These are phyloP conservation scores for Morone saxatilis DNA, from an alignment of 2,113 vertebrate species.

Conservation along the genomic window DNA sequence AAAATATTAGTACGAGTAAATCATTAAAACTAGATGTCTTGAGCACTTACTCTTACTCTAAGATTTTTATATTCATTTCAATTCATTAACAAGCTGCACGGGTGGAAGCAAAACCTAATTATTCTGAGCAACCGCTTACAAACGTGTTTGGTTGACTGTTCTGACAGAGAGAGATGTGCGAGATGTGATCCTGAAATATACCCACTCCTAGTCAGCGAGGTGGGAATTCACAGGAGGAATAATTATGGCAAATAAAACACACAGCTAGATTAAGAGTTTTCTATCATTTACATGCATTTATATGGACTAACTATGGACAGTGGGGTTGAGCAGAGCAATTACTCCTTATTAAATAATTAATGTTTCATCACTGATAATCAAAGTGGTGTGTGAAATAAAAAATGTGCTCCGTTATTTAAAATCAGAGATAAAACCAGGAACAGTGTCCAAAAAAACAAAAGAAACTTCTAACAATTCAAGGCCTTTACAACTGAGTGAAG, in stretches of 20 bases:
- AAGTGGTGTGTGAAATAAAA: background rate
- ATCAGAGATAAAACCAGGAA: background rate
- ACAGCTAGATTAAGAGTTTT: background rate
- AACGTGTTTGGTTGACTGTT: background rate
- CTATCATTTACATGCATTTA: background rate
- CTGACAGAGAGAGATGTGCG: background rate
- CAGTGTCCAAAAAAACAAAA: background rate
- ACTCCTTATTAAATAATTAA: background rate
- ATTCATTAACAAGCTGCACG: background rate
- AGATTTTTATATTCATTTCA: background rate
- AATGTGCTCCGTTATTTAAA: background rate
- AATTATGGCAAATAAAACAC: background rate
- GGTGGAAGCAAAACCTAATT: background rate
- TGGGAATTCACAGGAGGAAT: background rate
- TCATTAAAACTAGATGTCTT: background rate
- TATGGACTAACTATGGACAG: background rate
- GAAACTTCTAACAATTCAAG: background rate
- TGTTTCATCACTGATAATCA: background rate
- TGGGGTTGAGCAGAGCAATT: background rate
- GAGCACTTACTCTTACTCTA: background rate
- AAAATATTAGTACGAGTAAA: background rate
- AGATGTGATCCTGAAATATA: background rate
- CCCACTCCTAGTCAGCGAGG: background rate
- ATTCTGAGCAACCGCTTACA: background rate
- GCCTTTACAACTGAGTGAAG: background rate